Percentiles rank a stretch among this genome's conserved stretches.
Conservation (phyloP, 1,140 invertebrate species). For the Teleogryllus occipitalis region DNA sequence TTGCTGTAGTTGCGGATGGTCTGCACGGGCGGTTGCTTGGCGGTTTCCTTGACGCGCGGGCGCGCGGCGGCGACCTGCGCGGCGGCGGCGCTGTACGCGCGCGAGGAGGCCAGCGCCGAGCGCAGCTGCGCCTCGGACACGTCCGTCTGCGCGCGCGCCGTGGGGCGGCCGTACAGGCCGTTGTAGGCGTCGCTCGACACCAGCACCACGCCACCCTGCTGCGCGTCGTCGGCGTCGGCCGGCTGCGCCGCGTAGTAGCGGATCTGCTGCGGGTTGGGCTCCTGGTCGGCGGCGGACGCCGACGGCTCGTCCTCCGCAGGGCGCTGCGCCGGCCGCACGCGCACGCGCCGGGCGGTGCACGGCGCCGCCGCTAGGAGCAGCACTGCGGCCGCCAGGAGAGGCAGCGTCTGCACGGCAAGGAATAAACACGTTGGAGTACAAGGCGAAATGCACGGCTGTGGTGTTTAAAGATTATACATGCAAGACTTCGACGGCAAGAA, state of each 20-base stretch:
- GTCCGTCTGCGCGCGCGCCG: slow-evolving; percentile 10
- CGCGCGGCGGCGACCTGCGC: slow-evolving; percentile 25
- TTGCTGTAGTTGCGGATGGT: slow-evolving; percentile 74
- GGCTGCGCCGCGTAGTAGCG: slow-evolving; percentile 13
- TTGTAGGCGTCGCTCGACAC: slow-evolving; percentile 14
- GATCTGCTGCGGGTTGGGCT: background rate
- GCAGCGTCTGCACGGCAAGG: background rate
- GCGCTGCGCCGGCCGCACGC: background rate
- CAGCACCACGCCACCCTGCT: background rate
- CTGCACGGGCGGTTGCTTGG: slow-evolving; percentile 62
- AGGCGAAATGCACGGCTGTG: too few relatives aligned
- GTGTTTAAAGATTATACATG: too few relatives aligned
- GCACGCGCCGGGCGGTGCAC: background rate
- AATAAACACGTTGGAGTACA: too few relatives aligned
- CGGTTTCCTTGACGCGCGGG: slow-evolving; percentile 37
- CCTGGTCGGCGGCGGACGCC: background rate
- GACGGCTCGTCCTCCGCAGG: background rate
- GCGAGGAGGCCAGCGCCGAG: background rate
- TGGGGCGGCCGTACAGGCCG: slow-evolving; percentile 8
- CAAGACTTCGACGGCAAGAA: too few relatives aligned
- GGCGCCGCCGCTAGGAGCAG: background rate
- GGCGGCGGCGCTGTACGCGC: slow-evolving; percentile 18
- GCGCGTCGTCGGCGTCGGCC: background rate
- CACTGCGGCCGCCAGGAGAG: background rate
- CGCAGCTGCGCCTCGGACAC: background rate